These are phyloP conservation scores for Thryonomys swinderianus DNA, from an alignment of 2,113 vertebrate species.

Conservation along the genomic window DNA sequence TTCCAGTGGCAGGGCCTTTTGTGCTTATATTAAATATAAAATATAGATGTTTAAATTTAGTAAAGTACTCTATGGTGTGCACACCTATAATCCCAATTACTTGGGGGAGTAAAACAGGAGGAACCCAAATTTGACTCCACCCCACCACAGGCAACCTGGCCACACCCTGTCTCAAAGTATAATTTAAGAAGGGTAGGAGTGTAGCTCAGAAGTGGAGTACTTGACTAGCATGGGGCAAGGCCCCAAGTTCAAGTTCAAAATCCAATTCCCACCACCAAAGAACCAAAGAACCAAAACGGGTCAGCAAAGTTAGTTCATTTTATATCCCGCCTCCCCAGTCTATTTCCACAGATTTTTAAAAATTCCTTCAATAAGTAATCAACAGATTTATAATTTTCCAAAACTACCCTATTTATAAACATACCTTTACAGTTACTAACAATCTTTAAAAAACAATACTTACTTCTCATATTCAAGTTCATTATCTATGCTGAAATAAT, in stretches of 20 bases:
- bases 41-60: conserved; percentile 13
- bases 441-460: conserved; percentile 83
- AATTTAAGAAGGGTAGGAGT: not conserved
- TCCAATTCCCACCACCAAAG: not conserved
- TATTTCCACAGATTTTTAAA: not conserved
- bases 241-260: not conserved
- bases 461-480: conserved; percentile 98
- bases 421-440: conserved; percentile 45
- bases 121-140: not conserved
- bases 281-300: not conserved
- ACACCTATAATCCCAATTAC: not conserved
- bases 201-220: not conserved
- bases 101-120: no score
- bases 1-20: conserved; percentile 14
- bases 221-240: not conserved
- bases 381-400: not conserved
- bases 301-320: not conserved
- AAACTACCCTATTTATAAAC: conserved; percentile 20
- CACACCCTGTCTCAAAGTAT: not conserved
- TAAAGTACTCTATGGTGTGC: not conserved
- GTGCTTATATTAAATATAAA: conserved; percentile 11
- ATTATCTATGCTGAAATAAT: conserved; percentile 98
- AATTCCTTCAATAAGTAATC: not conserved
- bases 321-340: not conserved
- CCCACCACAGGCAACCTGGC: not conserved